Conservation (phyloP, 2,113 vertebrate genomes). For the Leucosticte australis region DNA sequence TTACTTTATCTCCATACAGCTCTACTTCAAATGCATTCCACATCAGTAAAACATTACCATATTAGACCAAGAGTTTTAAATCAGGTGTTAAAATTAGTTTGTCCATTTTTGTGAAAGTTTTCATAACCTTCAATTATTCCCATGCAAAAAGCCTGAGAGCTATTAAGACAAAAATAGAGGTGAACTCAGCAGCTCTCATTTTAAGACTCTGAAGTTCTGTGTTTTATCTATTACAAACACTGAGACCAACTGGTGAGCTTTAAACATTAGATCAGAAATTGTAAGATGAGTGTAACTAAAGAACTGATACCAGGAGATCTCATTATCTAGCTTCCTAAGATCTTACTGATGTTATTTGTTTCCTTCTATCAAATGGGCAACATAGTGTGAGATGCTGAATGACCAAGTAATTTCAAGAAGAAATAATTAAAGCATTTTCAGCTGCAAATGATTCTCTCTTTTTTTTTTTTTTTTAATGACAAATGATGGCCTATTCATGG, state of each 20-base stretch:
- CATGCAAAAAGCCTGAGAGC: neutral
- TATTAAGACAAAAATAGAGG: neutral
- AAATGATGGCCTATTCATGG: neutral
- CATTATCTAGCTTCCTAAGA: neutral
- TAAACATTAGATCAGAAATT: neutral
- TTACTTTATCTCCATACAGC: neutral
- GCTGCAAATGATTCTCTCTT: neutral
- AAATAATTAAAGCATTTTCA: neutral
- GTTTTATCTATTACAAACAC: neutral
- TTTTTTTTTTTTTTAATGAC: neutral
- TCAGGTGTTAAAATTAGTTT: neutral
- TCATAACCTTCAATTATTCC: neutral
- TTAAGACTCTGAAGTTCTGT: neutral
- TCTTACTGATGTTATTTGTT: neutral
- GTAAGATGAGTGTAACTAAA: neutral
- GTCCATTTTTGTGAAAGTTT: neutral
- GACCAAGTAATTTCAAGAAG: neutral
- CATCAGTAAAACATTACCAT: neutral
- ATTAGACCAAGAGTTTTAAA: neutral
- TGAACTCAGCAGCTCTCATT: neutral
- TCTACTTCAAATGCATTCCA: neutral
- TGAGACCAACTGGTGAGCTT: neutral
- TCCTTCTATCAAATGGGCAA: neutral
- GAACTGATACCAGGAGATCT: neutral
- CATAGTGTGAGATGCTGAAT: neutral